Conservation (phyloP, 2,113 vertebrate genomes). For the Phrynosoma blainvillii region DNA sequence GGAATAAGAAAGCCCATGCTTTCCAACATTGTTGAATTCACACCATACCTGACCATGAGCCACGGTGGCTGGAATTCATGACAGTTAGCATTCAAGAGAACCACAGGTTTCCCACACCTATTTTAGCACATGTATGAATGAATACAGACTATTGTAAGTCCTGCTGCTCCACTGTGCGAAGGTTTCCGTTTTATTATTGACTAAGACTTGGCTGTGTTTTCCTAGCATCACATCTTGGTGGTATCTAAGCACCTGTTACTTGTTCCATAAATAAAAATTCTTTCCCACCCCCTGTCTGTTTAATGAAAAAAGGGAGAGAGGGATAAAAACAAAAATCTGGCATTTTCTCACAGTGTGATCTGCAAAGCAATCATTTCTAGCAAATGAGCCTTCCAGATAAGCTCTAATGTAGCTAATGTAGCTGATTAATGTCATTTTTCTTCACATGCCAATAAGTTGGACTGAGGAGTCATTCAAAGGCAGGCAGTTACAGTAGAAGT, state of each 20-base stretch:
- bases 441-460: slow-evolving; percentile 46
- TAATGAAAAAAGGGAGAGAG: slow-evolving; percentile 36
- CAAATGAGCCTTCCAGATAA: slow-evolving; percentile 73
- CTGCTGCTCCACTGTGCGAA: slow-evolving; percentile 23
- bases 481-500: slow-evolving; percentile 25
- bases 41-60: background rate
- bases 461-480: slow-evolving; percentile 19
- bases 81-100: background rate
- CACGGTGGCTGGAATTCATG: background rate
- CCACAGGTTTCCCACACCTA: background rate
- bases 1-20: no score
- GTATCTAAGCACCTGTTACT: slow-evolving; percentile 71
- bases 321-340: slow-evolving; percentile 70
- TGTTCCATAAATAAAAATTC: slow-evolving; percentile 34
- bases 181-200: slow-evolving; percentile 25
- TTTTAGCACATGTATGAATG: slow-evolving; percentile 12
- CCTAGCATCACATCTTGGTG: slow-evolving; percentile 10
- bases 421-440: slow-evolving; percentile 69
- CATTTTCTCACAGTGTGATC: slow-evolving; percentile 78
- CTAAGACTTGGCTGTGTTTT: slow-evolving; percentile 43
- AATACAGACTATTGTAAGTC: background rate
- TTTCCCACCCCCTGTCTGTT: slow-evolving; percentile 54
- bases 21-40: background rate
- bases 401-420: slow-evolving; percentile 71
- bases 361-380: slow-evolving; percentile 59